Conservation (phyloP, 2,888 invertebrate species). For the Apodemia mormo region DNA sequence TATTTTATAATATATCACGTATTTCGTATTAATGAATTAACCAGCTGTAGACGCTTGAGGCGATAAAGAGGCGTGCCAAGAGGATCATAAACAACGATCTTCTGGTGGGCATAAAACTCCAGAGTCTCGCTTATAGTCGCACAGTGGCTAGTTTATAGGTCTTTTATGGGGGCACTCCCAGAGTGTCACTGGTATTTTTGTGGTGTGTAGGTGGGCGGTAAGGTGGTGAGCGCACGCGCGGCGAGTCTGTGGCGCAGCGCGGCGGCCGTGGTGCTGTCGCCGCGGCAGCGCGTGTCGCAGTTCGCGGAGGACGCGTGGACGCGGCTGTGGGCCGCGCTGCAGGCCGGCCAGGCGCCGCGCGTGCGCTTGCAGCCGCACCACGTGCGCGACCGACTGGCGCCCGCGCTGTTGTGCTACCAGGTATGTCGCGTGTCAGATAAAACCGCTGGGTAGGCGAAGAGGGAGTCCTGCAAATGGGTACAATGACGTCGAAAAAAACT, state of each 20-base stretch:
- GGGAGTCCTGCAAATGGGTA: too few species aligned
- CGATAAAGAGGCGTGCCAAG: slow-evolving; percentile 36
- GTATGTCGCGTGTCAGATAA: slow-evolving; percentile 47
- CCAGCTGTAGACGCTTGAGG: too few species aligned
- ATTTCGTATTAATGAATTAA: too few species aligned
- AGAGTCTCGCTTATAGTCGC: too few species aligned
- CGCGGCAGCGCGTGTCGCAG: slow-evolving; percentile 91
- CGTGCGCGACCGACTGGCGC: slow-evolving; percentile 89
- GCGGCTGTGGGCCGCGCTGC: slow-evolving; percentile 88
- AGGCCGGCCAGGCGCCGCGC: slow-evolving; percentile 75
- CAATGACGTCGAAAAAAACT: too few species aligned
- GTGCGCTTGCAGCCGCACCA: slow-evolving; percentile 83
- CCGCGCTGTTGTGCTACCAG: slow-evolving; percentile 92
- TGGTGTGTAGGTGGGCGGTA: slow-evolving; percentile 24
- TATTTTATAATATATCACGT: too few species aligned
- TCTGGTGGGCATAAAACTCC: too few species aligned
- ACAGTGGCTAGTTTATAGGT: too few species aligned
- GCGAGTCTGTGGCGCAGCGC: slow-evolving; percentile 91
- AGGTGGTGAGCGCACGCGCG: slow-evolving; percentile 82
- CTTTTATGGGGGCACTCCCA: too few species aligned
- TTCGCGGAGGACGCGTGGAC: slow-evolving; percentile 93
- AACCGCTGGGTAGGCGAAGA: too few species aligned
- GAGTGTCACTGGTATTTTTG: too few species aligned
- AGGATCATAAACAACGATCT: too few species aligned
- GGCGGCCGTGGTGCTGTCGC: slow-evolving; percentile 86